A percentile compares a stretch with the other conserved stretches of the same genome.
phyloP scores from a whole-genome alignment of 2,113 vertebrate species.

The Pavo muticus region DNA sequence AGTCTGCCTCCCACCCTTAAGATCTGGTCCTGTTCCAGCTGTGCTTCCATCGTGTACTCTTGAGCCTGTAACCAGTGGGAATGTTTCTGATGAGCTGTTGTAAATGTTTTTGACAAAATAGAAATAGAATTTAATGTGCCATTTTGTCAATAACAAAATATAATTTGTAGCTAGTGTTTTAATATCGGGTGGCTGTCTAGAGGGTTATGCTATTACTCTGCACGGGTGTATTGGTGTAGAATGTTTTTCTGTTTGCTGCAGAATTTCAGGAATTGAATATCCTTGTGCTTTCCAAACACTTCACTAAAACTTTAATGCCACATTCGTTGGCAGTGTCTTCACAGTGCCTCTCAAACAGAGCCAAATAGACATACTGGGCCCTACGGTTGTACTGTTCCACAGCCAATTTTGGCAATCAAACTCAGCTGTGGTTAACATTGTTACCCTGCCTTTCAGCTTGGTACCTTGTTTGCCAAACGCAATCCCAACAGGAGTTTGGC shows the following conservation, averaged over 20 bases:
- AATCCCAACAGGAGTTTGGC: not conserved
- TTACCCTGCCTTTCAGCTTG: not conserved
- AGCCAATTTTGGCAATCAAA: not conserved
- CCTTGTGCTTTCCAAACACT: not conserved
- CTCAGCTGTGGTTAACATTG: not conserved
- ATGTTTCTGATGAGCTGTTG: not conserved
- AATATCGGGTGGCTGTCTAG: not conserved
- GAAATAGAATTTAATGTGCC: not conserved
- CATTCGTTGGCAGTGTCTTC: not conserved
- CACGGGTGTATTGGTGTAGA: not conserved
- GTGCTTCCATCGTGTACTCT: not conserved
- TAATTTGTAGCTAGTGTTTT: slow-evolving; percentile 5
- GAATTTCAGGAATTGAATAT: not conserved
- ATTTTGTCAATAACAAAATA: not conserved
- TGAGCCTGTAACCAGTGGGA: not conserved
- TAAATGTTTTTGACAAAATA: not conserved
- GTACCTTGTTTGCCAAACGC: not conserved
- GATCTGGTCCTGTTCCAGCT: not conserved
- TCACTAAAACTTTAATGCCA: not conserved
- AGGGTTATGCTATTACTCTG: not conserved
- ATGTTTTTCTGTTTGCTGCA: not conserved
- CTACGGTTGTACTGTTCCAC: not conserved
- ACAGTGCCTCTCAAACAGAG: not conserved
- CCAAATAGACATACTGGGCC: not conserved
- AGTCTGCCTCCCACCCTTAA: not conserved